These are phyloP conservation scores for Oscheius onirici DNA, from an alignment of 2,888 invertebrate genomes.

Conservation along the genomic window DNA sequence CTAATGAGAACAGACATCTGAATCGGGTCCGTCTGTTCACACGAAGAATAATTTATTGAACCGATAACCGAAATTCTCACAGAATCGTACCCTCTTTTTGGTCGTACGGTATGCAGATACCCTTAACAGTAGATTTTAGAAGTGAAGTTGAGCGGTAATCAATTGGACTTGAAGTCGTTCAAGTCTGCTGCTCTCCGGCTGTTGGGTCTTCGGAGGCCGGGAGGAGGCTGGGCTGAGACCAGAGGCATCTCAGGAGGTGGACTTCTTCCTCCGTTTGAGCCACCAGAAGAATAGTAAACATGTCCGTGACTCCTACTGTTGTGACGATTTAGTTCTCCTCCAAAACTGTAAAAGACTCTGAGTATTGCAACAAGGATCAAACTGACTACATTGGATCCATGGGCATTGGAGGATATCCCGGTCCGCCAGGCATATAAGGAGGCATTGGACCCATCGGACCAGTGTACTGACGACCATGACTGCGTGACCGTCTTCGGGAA, in stretches of 20 bases:
- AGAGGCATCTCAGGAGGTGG: conserved; percentile 59
- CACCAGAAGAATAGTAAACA: conserved; percentile 57
- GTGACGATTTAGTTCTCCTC: conserved; percentile 31
- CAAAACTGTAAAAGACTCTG: conserved; percentile 17
- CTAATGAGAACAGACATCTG: no score
- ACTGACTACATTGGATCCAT: conserved; percentile 20
- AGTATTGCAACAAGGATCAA: not conserved
- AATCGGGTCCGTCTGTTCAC: no score
- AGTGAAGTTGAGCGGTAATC: conserved; percentile 30
- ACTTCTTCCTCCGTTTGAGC: conserved; percentile 55
- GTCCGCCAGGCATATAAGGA: conserved; percentile 38
- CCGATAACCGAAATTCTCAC: not conserved
- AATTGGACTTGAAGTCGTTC: conserved; percentile 22
- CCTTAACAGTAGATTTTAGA: not conserved
- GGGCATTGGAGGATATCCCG: conserved; percentile 31
- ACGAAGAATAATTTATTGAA: not conserved
- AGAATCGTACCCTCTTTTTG: not conserved
- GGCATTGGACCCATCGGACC: conserved; percentile 36
- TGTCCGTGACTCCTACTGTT: conserved; percentile 48
- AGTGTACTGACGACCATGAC: conserved; percentile 49
- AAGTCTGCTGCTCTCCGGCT: conserved; percentile 29
- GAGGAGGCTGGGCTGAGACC: conserved; percentile 47
- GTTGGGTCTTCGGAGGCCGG: conserved; percentile 45
- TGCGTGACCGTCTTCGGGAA: conserved; percentile 48
- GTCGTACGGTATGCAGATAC: not conserved